These are phyloP conservation scores for Drosophila lacteicornis DNA, from an alignment of 1,140 invertebrate genomes.

Conservation along the genomic window DNA sequence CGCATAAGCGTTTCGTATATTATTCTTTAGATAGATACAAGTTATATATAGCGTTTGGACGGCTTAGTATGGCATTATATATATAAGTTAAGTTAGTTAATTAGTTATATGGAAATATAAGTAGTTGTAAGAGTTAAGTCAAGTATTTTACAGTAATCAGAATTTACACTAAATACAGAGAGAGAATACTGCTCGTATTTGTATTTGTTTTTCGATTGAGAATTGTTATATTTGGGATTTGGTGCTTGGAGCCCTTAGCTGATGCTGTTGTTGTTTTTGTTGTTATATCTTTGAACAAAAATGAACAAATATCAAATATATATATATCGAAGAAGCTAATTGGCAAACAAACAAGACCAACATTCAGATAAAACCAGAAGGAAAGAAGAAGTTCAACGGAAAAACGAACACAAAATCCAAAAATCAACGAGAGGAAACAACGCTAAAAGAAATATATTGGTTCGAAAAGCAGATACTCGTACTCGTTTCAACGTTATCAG, in stretches of 20 bases:
- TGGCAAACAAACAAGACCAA: constrained; percentile 76
- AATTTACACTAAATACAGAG: constrained; percentile 58
- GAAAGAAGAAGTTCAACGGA: constrained; percentile 31
- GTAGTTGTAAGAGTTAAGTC: constrained; percentile 33
- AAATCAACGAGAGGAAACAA: constrained; percentile 42
- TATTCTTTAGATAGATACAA: constrained; percentile 29
- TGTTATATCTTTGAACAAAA: constrained; percentile 73
- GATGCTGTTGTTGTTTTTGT: constrained; percentile 80
- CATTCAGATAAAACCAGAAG: constrained; percentile 62
- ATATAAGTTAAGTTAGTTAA: constrained; percentile 2
- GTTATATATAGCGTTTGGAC: constrained; percentile 40
- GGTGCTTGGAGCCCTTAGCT: constrained; percentile 69
- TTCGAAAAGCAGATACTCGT: constrained; percentile 54
- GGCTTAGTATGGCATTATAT: constrained; percentile 33
- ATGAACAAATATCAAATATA: constrained; percentile 59
- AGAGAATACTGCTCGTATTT: constrained; percentile 47
- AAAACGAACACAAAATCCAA: constrained; percentile 35
- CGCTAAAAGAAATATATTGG: constrained; percentile 47
- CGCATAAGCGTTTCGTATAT: constrained; percentile 42
- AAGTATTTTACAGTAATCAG: constrained; percentile 60
- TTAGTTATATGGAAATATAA: constrained; percentile 35
- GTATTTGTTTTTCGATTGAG: constrained; percentile 5
- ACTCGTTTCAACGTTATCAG: constrained; percentile 33
- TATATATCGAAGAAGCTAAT: constrained; percentile 61
- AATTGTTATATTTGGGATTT: constrained; percentile 47